phyloP scores from a whole-genome alignment of 2,888 invertebrate genomes.

The Esperia sulphurella region DNA sequence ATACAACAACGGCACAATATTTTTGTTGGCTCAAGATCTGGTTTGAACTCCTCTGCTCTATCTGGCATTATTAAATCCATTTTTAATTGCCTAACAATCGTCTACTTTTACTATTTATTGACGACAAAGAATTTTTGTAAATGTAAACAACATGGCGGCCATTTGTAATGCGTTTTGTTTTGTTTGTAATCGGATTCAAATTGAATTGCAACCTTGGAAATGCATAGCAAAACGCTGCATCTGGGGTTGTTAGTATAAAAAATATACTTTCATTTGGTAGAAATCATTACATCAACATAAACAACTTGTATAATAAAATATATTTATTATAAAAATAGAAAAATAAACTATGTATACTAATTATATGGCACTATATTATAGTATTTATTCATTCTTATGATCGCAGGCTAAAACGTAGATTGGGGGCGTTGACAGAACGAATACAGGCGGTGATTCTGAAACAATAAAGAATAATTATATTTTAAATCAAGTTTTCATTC shows the following conservation, averaged over 20 bases:
- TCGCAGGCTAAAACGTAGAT: constrained; percentile 59
- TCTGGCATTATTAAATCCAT: constrained; percentile 3
- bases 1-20: constrained; percentile 61
- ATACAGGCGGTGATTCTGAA: constrained; percentile 48
- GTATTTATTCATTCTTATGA: constrained; percentile 22
- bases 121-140: constrained; percentile 1
- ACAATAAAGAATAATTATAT: constrained; percentile 14
- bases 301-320: neutral
- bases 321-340: neutral
- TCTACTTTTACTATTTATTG: neutral
- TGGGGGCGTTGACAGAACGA: constrained; percentile 51
- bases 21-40: constrained; percentile 27
- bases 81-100: neutral
- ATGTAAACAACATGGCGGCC: constrained; percentile 17
- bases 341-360: too few relatives aligned
- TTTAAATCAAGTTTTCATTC: too few relatives aligned
- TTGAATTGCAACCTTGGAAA: too few relatives aligned
- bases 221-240: neutral
- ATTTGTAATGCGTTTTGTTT: constrained; percentile 2
- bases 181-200: neutral
- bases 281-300: neutral
- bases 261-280: constrained; percentile 3
- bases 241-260: neutral
- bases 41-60: constrained; percentile 24
- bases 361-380: neutral